phyloP scores from a whole-genome alignment of 2,888 invertebrate species.

The Ophion ellenae region DNA sequence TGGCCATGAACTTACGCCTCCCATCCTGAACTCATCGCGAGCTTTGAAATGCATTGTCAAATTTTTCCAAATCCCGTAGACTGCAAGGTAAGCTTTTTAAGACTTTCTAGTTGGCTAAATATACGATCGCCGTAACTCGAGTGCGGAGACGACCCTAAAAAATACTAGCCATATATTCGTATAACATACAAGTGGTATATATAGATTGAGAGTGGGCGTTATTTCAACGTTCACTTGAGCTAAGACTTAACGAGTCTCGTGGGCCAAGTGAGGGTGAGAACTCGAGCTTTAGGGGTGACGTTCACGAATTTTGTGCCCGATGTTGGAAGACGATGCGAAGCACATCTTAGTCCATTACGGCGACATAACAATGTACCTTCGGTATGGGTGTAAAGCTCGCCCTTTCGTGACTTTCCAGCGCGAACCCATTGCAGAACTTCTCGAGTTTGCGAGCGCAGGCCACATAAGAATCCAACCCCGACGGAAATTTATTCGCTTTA shows the following conservation, averaged over 20 bases:
- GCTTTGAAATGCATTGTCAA: no score
- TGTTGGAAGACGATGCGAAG: conserved; percentile 8
- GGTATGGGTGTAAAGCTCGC: not conserved
- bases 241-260: conserved; percentile 27
- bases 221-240: conserved; percentile 39
- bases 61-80: no score
- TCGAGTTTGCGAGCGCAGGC: conserved; percentile 18
- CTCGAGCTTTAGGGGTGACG: conserved; percentile 27
- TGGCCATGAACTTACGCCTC: no score
- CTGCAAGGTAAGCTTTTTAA: no score
- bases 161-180: no score
- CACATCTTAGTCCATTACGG: conserved; percentile 6
- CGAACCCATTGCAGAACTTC: conserved; percentile 23
- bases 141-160: no score
- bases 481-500: conserved; percentile 36
- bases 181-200: no score
- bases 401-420: not conserved
- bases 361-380: not conserved
- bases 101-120: no score
- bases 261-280: conserved; percentile 10
- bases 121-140: no score
- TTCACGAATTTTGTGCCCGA: conserved; percentile 1
- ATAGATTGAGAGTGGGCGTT: conserved; percentile 14
- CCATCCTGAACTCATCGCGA: no score
- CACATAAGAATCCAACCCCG: conserved; percentile 27